Evolutionary conservation across 2,888 invertebrate genomes (phyloP), one percentile per base, ranked within the genome.

Genomic region (Homarus gammarus): DNA sequence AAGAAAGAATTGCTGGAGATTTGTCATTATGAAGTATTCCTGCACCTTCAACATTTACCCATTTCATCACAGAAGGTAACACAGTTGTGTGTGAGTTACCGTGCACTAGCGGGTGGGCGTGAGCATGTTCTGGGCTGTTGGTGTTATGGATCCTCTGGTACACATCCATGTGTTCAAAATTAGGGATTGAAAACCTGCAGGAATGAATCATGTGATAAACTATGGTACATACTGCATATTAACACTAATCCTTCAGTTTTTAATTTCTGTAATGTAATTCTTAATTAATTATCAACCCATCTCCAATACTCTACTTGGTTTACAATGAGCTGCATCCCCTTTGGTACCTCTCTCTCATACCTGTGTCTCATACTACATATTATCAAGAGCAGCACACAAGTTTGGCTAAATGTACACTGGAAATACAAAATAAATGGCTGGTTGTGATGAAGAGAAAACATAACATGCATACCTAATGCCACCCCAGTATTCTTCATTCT

Each of bases 21-120:
- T 97, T 98, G 93, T 99, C 98, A 93, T 97, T 98, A 93, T 99
- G 99, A 38, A 99, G 94, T 92, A 98, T 96, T 36, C 99, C 99
- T 82, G 99, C 99, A 3, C 99, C 98, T 81, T 96, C 95, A 78
- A 99, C 97, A 92, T 97, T 96, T 0, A 98, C 91, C 81, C 85
- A 92, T 61, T 87, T 86, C 86, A 91, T 15, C 5, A 84, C 22
- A 2, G 90, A 92, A 12, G 84, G 87, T 15, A 56, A 61, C 15
- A 87, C 73, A 8, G 77, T 82, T n/a, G 73, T 36, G 49, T 73
- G 97, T 93, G 97, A 97, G 87, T 85, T 56, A n/a, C 86, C 64
- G 22, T 89, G 92, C 8, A 97, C 97, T 93, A 97, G 97, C 84
- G 91, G 90, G 44, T 90, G 91, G 40, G 85, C 49, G 27, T 89